A percentile compares a stretch with the other conserved stretches of the same genome.
Evolutionary conservation across 2,888 invertebrate genomes (phyloP).

Genomic region (Lithophane ornitopus): DNA sequence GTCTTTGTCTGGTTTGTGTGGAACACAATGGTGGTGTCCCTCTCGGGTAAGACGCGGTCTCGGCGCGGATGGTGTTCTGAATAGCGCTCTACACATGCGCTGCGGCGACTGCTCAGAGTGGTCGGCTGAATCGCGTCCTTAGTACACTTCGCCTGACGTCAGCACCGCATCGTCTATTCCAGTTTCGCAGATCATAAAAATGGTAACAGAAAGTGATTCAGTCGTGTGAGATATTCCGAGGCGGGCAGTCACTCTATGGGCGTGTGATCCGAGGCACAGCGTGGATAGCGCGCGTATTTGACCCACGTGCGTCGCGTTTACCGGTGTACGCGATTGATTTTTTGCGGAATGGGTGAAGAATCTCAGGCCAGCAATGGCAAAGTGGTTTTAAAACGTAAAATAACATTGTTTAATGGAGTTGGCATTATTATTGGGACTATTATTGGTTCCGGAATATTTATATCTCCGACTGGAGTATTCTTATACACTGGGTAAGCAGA

Average conservation of each 20-base stretch:
- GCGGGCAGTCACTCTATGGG: slow-evolving; percentile 69
- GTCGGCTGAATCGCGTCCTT: slow-evolving; percentile 73
- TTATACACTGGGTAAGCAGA: slow-evolving; percentile 91
- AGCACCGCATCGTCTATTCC: slow-evolving; percentile 76
- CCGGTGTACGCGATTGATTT: slow-evolving; percentile 85
- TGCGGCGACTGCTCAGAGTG: slow-evolving; percentile 74
- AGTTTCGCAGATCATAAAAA: slow-evolving; percentile 84
- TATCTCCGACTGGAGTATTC: slow-evolving; percentile 96
- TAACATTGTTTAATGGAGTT: slow-evolving; percentile 96
- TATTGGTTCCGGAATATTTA: slow-evolving; percentile 97
- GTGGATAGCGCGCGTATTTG: slow-evolving; percentile 66
- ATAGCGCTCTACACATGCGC: slow-evolving; percentile 78
- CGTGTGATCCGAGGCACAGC: slow-evolving; percentile 52
- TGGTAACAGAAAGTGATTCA: slow-evolving; percentile 85
- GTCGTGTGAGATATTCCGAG: slow-evolving; percentile 80
- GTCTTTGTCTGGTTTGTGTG: slow-evolving; percentile 64
- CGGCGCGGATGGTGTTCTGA: slow-evolving; percentile 41
- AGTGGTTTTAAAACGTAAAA: slow-evolving; percentile 94
- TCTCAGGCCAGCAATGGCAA: slow-evolving; percentile 86
- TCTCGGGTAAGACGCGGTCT: slow-evolving; percentile 53
- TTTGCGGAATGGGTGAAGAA: slow-evolving; percentile 89
- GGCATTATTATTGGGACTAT: slow-evolving; percentile 97
- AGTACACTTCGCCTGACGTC: slow-evolving; percentile 74
- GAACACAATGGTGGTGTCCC: slow-evolving; percentile 62
- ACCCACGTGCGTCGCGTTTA: slow-evolving; percentile 83